Evolutionary conservation across 2,888 invertebrate genomes (phyloP).

Genomic region (Andrena minutula): DNA sequence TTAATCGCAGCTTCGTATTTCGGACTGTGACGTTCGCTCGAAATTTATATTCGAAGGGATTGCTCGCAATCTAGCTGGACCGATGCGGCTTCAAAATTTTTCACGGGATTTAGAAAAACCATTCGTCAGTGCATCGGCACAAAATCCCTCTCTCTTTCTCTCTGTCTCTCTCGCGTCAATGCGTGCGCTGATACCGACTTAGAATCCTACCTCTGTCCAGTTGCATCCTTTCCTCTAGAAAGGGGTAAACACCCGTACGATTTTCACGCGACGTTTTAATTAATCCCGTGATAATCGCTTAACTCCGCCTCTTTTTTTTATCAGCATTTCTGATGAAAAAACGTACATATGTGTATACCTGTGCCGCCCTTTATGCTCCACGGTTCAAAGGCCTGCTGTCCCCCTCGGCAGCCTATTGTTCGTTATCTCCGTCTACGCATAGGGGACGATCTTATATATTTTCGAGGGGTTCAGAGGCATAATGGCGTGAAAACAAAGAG

Average conservation of each 20-base stretch:
- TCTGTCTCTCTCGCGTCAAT: background rate
- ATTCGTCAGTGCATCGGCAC: background rate
- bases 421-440: constrained; percentile 57
- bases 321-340: constrained; percentile 16
- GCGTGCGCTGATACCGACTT: background rate
- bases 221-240: background rate
- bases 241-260: background rate
- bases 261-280: constrained; percentile 15
- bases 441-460: constrained; percentile 55
- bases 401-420: constrained; percentile 52
- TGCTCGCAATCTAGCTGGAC: no score
- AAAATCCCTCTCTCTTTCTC: background rate
- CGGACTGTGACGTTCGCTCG: background rate
- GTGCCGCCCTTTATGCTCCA: constrained; percentile 35
- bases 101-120: background rate
- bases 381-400: constrained; percentile 46
- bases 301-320: constrained; percentile 6
- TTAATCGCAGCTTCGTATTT: background rate
- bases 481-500: constrained; percentile 57
- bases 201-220: background rate
- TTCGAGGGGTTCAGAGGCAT: constrained; percentile 45
- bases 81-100: no score
- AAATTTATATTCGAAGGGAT: no score
- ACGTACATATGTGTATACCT: constrained; percentile 24
- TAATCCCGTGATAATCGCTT: constrained; percentile 27